Percentiles rank a stretch among this genome's conserved stretches.
Evolutionary conservation across 2,113 vertebrate species (phyloP).

Genomic region (Coturnix japonica): DNA sequence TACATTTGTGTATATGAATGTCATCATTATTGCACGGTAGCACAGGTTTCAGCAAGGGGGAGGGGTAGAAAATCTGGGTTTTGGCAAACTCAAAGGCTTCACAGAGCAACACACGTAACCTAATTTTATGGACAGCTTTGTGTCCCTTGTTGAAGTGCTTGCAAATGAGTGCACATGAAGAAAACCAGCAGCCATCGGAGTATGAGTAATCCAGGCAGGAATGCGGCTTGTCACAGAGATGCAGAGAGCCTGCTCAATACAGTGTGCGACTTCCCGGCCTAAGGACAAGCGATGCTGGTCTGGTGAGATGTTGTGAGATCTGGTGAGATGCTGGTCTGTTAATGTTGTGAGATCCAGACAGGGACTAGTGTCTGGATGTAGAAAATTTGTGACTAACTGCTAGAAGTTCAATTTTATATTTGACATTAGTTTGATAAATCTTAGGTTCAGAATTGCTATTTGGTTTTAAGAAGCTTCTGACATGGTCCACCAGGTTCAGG

Average conservation of each 20-base stretch:
- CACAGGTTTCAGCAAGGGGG: background rate
- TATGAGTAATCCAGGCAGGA: constrained; percentile 41
- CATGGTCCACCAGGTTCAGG: background rate
- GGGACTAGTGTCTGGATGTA: background rate
- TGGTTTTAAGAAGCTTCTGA: background rate
- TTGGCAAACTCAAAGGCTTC: background rate
- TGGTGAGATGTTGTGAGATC: background rate
- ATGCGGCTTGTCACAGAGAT: background rate
- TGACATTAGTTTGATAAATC: background rate
- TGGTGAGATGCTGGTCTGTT: too few relatives aligned
- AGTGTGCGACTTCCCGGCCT: rapidly evolving
- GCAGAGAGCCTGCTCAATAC: background rate
- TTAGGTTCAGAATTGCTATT: background rate
- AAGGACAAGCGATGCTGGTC: rapidly evolving
- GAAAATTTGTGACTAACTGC: background rate
- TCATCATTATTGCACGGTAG: background rate
- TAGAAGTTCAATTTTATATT: background rate
- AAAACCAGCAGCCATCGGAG: constrained; percentile 42
- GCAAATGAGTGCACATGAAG: constrained; percentile 51
- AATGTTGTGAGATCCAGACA: background rate
- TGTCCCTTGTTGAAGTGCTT: constrained; percentile 19
- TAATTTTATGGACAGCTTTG: constrained; percentile 33
- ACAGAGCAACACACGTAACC: background rate
- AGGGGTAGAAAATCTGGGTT: background rate
- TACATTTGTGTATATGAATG: background rate